Conservation (phyloP, 2,113 vertebrate species). For the Pedionomus torquatus region DNA sequence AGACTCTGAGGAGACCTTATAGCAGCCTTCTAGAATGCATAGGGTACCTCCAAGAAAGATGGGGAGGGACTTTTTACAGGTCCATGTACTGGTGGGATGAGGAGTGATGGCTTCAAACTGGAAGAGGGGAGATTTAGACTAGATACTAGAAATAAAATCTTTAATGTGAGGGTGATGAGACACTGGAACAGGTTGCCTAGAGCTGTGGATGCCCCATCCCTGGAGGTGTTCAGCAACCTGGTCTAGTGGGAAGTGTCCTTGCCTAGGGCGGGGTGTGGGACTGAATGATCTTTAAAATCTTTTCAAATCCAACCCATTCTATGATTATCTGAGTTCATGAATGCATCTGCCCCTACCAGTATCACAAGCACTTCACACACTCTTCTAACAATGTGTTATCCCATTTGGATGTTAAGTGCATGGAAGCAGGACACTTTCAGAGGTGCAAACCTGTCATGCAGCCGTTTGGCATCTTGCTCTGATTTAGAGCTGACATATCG, state of each 20-base stretch:
- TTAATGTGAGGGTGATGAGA: neutral
- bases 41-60: neutral
- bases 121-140: neutral
- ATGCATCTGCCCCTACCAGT: fast-evolving
- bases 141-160: neutral
- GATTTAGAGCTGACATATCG: neutral
- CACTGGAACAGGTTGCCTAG: neutral
- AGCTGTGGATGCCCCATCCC: neutral
- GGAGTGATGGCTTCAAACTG: neutral
- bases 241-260: neutral
- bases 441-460: neutral
- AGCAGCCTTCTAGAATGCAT: neutral
- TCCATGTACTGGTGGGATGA: neutral
- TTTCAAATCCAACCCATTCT: neutral
- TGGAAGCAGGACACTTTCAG: neutral
- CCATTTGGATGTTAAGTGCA: neutral
- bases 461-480: neutral
- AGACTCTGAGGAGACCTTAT: neutral
- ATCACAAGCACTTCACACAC: neutral
- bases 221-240: neutral
- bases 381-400: neutral
- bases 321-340: neutral
- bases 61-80: neutral
- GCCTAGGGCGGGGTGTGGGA: neutral
- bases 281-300: neutral